Evolutionary conservation across 2,888 invertebrate species (phyloP).

Genomic region (Empis livida): DNA sequence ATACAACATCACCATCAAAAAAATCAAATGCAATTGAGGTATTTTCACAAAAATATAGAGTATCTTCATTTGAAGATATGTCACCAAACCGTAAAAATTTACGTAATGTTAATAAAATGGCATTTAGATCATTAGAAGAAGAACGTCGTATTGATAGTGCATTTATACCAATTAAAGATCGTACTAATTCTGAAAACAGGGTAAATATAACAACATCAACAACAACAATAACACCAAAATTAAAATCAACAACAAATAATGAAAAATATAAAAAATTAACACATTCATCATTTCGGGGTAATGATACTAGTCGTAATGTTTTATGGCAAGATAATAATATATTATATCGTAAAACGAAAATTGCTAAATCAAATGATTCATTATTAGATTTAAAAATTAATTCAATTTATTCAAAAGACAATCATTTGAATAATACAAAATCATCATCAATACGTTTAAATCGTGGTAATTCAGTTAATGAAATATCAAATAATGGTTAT

Average conservation of each 20-base stretch:
- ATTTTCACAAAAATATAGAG: slow-evolving; percentile 36
- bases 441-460: slow-evolving; percentile 23
- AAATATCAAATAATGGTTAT: slow-evolving; percentile 11
- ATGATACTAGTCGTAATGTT: slow-evolving; percentile 24
- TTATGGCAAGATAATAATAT: slow-evolving; percentile 35
- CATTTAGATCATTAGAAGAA: slow-evolving; percentile 35
- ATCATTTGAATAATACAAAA: slow-evolving; percentile 25
- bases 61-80: slow-evolving; percentile 37
- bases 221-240: no score
- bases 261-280: slow-evolving; percentile 36
- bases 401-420: slow-evolving; percentile 27
- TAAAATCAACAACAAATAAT: slow-evolving; percentile 11
- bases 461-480: slow-evolving; percentile 23
- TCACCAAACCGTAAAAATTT: slow-evolving; percentile 27
- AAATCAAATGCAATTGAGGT: slow-evolving; percentile 34
- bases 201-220: slow-evolving; percentile 17
- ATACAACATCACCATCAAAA: slow-evolving; percentile 37
- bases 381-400: slow-evolving; percentile 31
- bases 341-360: slow-evolving; percentile 35
- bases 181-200: slow-evolving; percentile 33
- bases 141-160: slow-evolving; percentile 35
- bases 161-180: slow-evolving; percentile 32
- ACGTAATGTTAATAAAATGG: slow-evolving; percentile 31
- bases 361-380: slow-evolving; percentile 36
- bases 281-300: slow-evolving; percentile 33